A percentile compares a stretch with the other conserved stretches of the same genome.
These are phyloP conservation scores for Oxytorus armatus DNA, from an alignment of 2,888 invertebrate species.

Conservation along the genomic window DNA sequence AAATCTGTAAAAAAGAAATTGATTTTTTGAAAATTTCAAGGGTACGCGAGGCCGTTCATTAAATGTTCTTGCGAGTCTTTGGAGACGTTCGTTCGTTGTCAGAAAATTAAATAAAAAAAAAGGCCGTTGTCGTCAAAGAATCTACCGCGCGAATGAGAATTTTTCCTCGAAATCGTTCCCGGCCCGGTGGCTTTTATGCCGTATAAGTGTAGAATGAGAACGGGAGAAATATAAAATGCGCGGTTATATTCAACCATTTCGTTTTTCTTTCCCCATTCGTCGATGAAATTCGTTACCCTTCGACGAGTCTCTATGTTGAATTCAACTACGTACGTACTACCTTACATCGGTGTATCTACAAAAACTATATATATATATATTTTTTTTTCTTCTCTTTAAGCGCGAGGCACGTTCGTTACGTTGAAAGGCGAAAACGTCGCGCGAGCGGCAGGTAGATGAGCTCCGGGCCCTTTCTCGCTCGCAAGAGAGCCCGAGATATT, in stretches of 20 bases:
- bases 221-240: constrained; percentile 10
- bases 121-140: constrained; percentile 36
- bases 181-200: constrained; percentile 43
- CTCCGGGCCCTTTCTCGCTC: background rate
- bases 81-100: too few species aligned
- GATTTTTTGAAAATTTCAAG: too few species aligned
- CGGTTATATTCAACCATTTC: constrained; percentile 26
- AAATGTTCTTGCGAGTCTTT: too few species aligned
- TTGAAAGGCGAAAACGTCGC: constrained; percentile 29
- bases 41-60: too few species aligned
- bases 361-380: background rate
- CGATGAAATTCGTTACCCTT: constrained; percentile 68
- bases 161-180: constrained; percentile 30
- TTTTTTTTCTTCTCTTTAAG: too few species aligned
- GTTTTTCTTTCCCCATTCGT: constrained; percentile 40
- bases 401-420: constrained; percentile 40
- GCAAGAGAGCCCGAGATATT: constrained; percentile 7
- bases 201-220: constrained; percentile 39
- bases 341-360: background rate
- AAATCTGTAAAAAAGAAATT: too few species aligned
- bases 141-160: constrained; percentile 48
- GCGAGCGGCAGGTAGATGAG: constrained; percentile 52
- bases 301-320: constrained; percentile 55
- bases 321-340: background rate
- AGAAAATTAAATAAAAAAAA: constrained; percentile 5